Conservation (phyloP, 2,888 invertebrate genomes). For the Trichopria drosophilae region DNA sequence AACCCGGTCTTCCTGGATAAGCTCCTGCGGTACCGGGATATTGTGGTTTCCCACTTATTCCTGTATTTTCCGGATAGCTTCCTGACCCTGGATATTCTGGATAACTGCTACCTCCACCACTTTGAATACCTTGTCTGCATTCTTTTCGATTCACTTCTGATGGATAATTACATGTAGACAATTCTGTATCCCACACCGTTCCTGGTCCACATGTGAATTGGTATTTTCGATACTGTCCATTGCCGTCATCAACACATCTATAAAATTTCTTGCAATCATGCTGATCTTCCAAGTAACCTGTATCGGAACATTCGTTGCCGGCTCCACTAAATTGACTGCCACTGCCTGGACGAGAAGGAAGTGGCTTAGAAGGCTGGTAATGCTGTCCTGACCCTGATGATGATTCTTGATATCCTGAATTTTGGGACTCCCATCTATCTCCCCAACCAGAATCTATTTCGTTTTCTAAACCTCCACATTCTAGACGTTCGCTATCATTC, state of each 20-base stretch:
- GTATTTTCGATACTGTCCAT: slow-evolving; percentile 63
- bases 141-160: slow-evolving; percentile 50
- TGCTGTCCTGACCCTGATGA: slow-evolving; percentile 2
- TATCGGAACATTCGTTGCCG: slow-evolving; percentile 64
- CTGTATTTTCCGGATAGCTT: no score
- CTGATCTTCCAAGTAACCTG: slow-evolving; percentile 75
- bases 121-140: no score
- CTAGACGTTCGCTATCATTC: slow-evolving; percentile 67
- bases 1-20: slow-evolving; percentile 11
- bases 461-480: slow-evolving; percentile 66
- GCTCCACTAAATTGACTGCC: no score
- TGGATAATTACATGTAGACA: slow-evolving; percentile 63
- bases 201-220: slow-evolving; percentile 75
- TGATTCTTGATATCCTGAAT: neutral
- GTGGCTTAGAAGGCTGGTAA: neutral
- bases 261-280: slow-evolving; percentile 75
- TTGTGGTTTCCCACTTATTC: slow-evolving; percentile 36
- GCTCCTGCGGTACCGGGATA: slow-evolving; percentile 37
- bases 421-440: neutral
- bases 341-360: neutral
- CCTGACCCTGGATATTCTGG: slow-evolving; percentile 2
- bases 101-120: slow-evolving; percentile 18
- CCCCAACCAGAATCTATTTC: slow-evolving; percentile 54
- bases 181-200: slow-evolving; percentile 66
- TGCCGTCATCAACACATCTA: slow-evolving; percentile 70